Base-by-base conservation (phyloP, 2,888 invertebrate species). In the Nebria brevicollis region DNA sequence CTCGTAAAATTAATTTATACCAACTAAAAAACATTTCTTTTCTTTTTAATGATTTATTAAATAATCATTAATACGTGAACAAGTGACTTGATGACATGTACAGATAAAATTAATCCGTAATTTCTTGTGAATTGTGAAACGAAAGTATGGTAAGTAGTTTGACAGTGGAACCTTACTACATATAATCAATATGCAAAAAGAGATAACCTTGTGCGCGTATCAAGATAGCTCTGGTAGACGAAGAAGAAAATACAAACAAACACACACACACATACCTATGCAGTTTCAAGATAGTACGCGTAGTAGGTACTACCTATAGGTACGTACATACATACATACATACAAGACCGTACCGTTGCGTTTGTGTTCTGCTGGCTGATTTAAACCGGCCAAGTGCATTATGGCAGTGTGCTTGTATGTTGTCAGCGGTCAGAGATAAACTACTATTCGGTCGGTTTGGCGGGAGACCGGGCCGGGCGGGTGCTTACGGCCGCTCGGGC, bases 371-470 rank as follows among this genome's bases (percentile, higher is more conserved):
- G 25, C 25, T 70, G 70, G 70, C 70, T 70, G 70, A 70, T 70
- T 70, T 70, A 70, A 70, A 70, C 25, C 34, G 70, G 70, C 70
- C 70, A 25, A 70, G 70, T 70, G 70, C 70, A 70, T 70, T 70
- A 70, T 70, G 70, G 70, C 70, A 70, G 70, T 70, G 70, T 70
- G 70, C 70, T 70, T 70, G 70, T 70, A 70, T 70, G 70, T 70
- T 70, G 70, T 70, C 70, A 70, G 20, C 70, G 70, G 70, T 70
- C 11, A 20, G 70, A 70, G 70, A 70, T 70, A 70, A 70, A 70
- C 25, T 70, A 70, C 70, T 20, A 70, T 11, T 13, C 54, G 15
- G 20, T 70, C 25, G n/a, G 70, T 70, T 34, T 34, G 34, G 34
- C 34, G 34, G 34, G 34, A 2, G 34, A 34, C 2, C 34, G 2